Conservation (phyloP, 2,888 invertebrate genomes). For the Catonia carolina region DNA sequence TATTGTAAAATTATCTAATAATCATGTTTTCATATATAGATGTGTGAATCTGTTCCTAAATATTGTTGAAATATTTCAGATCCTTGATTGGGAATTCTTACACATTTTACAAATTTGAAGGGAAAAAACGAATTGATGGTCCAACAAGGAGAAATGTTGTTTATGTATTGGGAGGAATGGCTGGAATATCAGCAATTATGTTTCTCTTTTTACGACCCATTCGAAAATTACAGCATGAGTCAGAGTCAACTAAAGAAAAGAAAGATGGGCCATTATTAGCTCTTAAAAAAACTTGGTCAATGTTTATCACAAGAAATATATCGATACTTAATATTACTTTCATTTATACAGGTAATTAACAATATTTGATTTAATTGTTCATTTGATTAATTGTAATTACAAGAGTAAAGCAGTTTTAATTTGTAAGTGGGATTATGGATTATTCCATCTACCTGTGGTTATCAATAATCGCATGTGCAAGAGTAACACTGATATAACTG, state of each 20-base stretch:
- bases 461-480: too few relatives aligned
- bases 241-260: neutral
- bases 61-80: conserved; percentile 16
- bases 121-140: conserved; percentile 26
- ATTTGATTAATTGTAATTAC: too few relatives aligned
- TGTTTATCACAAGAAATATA: conserved; percentile 80
- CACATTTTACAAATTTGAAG: conserved; percentile 24
- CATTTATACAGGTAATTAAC: conserved; percentile 73
- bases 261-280: conserved; percentile 55
- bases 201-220: conserved; percentile 54
- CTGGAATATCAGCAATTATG: conserved; percentile 42
- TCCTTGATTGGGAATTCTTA: conserved; percentile 20
- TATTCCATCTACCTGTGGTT: too few relatives aligned
- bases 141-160: conserved; percentile 25
- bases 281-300: conserved; percentile 61
- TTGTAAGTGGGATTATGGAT: too few relatives aligned
- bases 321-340: conserved; percentile 73
- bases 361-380: too few relatives aligned
- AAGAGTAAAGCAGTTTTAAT: too few relatives aligned
- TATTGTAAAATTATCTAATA: too few relatives aligned
- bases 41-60: too few relatives aligned
- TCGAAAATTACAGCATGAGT: conserved; percentile 28
- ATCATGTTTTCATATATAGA: too few relatives aligned
- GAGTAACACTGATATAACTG: too few relatives aligned
- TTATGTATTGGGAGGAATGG: conserved; percentile 22